A percentile compares a stretch with the other conserved stretches of the same genome.
phyloP scores from a whole-genome alignment of 2,888 invertebrate species.

The Hydrotaea diabolus region DNA sequence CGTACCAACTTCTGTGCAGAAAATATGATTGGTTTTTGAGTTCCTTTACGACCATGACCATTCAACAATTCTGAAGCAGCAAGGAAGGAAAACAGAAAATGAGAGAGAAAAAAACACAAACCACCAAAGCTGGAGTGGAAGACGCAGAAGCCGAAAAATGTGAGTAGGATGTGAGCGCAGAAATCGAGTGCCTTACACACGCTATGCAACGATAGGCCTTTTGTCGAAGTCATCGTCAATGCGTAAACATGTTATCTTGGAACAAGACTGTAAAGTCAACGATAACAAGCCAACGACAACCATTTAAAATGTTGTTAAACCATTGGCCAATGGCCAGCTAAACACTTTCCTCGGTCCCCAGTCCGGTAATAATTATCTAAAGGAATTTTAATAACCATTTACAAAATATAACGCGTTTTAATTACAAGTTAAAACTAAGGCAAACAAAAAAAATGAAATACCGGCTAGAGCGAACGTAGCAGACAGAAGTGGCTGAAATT shows the following conservation, averaged over 20 bases:
- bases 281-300: slow-evolving; percentile 58
- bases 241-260: slow-evolving; percentile 67
- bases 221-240: slow-evolving; percentile 1
- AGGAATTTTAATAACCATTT: slow-evolving; percentile 66
- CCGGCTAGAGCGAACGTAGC: too few relatives aligned
- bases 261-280: slow-evolving; percentile 56
- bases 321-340: neutral
- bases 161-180: slow-evolving; percentile 9
- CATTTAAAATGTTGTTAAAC: slow-evolving; percentile 18
- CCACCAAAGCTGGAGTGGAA: too few relatives aligned
- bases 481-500: slow-evolving; percentile 38
- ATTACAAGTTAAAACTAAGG: slow-evolving; percentile 37
- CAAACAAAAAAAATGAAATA: slow-evolving; percentile 11
- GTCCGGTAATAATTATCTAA: slow-evolving; percentile 29
- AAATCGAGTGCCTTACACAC: slow-evolving; percentile 40
- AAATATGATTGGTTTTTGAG: neutral
- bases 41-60: neutral
- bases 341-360: neutral
- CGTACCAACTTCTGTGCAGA: too few relatives aligned
- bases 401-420: slow-evolving; percentile 66
- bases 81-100: too few relatives aligned
- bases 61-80: neutral
- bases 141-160: neutral
- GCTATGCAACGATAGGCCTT: too few relatives aligned
- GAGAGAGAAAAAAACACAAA: neutral